These are phyloP conservation scores for Polyommatus icarus DNA, from an alignment of 2,888 invertebrate species.

Conservation along the genomic window DNA sequence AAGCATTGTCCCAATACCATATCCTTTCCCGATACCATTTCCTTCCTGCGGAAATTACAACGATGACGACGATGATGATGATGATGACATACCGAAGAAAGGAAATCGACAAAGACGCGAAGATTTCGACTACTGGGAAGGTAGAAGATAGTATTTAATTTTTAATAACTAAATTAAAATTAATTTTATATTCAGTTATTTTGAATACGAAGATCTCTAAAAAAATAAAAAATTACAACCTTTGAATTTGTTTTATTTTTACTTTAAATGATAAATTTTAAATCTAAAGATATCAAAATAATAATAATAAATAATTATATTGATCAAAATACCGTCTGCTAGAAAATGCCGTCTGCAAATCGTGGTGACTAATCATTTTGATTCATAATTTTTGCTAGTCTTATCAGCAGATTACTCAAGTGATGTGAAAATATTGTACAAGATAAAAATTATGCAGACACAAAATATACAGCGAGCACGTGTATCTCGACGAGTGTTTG, in stretches of 20 bases:
- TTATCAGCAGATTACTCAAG: slow-evolving; percentile 5
- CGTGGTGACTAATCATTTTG: not conserved
- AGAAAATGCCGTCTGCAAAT: not conserved
- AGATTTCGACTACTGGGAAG: not conserved
- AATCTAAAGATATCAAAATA: not conserved
- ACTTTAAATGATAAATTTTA: not conserved
- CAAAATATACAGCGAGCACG: slow-evolving; percentile 6
- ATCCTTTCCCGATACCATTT: slow-evolving; percentile 54
- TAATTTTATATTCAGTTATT: not conserved
- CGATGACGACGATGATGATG: slow-evolving; percentile 34
- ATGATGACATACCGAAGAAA: slow-evolving; percentile 27
- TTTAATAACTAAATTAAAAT: not conserved
- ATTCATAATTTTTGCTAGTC: not conserved
- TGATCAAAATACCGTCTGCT: not conserved
- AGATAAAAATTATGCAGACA: slow-evolving; percentile 21
- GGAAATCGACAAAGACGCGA: slow-evolving; percentile 12
- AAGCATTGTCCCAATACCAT: slow-evolving; percentile 50
- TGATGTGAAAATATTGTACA: not conserved
- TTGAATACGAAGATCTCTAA: not conserved
- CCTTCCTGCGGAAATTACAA: slow-evolving; percentile 49
- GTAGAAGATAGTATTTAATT: not conserved
- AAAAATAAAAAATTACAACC: not conserved
- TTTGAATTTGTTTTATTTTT: not conserved
- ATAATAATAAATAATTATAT: not conserved
- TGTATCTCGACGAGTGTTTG: slow-evolving; percentile 7